These are phyloP conservation scores for Drosophila tanythrix DNA, from an alignment of 2,888 invertebrate genomes.

Conservation along the genomic window DNA sequence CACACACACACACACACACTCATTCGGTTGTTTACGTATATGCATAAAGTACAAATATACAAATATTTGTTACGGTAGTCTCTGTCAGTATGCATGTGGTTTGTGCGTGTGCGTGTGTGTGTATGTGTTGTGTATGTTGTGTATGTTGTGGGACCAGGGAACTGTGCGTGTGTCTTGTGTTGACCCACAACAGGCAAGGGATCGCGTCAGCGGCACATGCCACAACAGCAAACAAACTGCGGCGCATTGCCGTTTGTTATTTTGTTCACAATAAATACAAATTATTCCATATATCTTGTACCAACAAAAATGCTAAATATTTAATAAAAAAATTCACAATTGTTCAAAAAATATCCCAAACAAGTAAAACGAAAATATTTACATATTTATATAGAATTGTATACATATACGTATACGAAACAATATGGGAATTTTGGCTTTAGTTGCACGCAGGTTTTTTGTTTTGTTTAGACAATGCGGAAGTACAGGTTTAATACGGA, in stretches of 20 bases:
- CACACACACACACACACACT: conserved; percentile 10
- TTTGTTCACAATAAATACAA: conserved; percentile 52
- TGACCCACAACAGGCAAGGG: conserved; percentile 43
- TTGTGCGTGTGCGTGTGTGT: conserved; percentile 1
- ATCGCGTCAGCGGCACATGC: conserved; percentile 63
- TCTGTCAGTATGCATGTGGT: not conserved
- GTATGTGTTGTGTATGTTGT: conserved; percentile 16
- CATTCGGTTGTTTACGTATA: not conserved
- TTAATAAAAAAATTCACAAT: not conserved
- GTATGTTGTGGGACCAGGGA: not conserved
- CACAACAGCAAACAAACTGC: conserved; percentile 73
- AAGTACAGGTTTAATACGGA: not conserved
- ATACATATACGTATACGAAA: not conserved
- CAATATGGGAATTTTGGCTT: not conserved
- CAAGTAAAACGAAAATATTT: not conserved
- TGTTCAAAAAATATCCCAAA: not conserved
- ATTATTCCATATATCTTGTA: conserved; percentile 9
- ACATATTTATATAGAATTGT: not conserved
- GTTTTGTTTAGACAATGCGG: not conserved
- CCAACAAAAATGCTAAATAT: not conserved
- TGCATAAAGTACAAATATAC: conserved; percentile 23
- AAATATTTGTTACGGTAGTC: conserved; percentile 61
- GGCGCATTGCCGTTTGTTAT: conserved; percentile 29
- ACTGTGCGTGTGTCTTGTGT: conserved; percentile 38
- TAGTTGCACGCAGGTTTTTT: not conserved